Base-by-base conservation (phyloP, 30 jellyfish, hydroid and myxozoan genomes). In the Aurelia aurita region DNA sequence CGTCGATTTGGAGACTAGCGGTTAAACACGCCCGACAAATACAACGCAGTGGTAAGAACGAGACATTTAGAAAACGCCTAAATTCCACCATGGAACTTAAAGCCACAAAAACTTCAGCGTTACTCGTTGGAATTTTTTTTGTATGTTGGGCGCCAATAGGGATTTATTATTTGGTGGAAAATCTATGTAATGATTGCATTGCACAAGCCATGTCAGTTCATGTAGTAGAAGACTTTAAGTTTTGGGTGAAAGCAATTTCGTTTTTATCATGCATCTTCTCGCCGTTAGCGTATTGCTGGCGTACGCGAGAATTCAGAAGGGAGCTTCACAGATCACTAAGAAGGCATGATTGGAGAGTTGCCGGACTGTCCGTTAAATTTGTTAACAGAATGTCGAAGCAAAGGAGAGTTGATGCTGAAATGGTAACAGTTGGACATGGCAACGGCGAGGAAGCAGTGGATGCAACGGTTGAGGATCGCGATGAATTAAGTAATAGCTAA, bases 61-160 rank as follows among this genome's bases (percentile, higher is more conserved):
- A 32, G 27, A 53, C 92, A 16, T 34, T 31, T 53, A n/a, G 51
- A 2, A 47, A 39, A 51, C 51, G 51, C 6, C 29, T 34, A 0
- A 57, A 21, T 27, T 35, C 44, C 57, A 26, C 54, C 5, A 59
- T 83, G 58, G 93, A 83, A 45, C 32, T 71, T 3, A 69, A 51
- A 58, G 93, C 93, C 1, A 83, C 93, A 18, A 83, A 39, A 57
- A 83, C 93, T 25, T 21, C 93, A 2, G 65, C 62, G 59, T 71
- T 83, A 1, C 86, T 83, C 6, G 70, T 83, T 16, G 93, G 93
- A 0, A 69, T 71, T 1, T 83, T 83, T 39, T 55, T 83, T 71
- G 15, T 83, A 7, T 68, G 87, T 19, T 83, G 93, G 93, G 93
- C 86, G 22, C 93, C 93, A 7, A 54, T 83, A 19, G 93, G 93